Percentiles rank a stretch among this genome's conserved stretches.
These are phyloP conservation scores for Bradypodion ventrale DNA, from an alignment of 2,797 vertebrate species.

Conservation along the genomic window DNA sequence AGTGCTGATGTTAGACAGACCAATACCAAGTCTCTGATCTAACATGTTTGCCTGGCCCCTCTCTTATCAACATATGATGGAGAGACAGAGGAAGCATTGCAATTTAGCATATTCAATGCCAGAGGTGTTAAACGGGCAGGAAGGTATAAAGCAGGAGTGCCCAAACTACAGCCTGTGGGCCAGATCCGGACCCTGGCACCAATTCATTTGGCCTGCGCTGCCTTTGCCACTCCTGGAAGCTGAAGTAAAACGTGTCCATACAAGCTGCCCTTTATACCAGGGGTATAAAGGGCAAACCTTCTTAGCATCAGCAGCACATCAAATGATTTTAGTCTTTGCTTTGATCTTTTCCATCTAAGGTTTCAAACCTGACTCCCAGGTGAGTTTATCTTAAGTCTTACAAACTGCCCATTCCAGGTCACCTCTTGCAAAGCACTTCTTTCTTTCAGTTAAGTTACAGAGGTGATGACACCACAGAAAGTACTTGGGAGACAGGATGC, in stretches of 20 bases:
- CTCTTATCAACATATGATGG: constrained; percentile 55
- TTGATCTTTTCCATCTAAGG: neutral
- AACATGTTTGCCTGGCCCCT: constrained; percentile 62
- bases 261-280: no score
- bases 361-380: neutral
- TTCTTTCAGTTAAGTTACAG: neutral
- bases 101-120: neutral
- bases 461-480: neutral
- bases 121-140: neutral
- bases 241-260: no score
- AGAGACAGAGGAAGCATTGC: neutral
- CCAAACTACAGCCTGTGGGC: no score
- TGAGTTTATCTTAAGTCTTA: neutral
- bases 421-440: neutral
- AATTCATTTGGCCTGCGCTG: no score
- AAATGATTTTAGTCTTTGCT: neutral
- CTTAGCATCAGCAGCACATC: neutral
- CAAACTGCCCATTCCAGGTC: neutral
- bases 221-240: no score
- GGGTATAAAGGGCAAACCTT: neutral
- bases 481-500: neutral
- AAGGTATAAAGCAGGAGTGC: no score
- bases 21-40: constrained; percentile 55
- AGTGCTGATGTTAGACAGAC: constrained; percentile 70
- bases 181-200: no score